Base-by-base conservation (phyloP, 2,113 vertebrate genomes). In the Hydropotes inermis region DNA sequence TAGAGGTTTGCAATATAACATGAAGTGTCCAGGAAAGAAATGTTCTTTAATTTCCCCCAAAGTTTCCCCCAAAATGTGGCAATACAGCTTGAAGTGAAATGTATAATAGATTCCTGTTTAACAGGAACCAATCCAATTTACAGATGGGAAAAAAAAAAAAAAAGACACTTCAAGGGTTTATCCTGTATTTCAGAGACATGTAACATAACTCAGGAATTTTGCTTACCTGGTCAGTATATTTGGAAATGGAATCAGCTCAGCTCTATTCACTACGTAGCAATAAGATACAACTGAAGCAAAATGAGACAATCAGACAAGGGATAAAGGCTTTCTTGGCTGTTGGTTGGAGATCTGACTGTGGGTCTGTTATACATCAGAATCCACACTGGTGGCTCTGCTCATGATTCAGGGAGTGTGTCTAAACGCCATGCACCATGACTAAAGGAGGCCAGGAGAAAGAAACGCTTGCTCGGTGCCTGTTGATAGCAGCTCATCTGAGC, bases 391-490 rank as follows among this genome's bases (percentile, higher is more conserved):
- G 14, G 33, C 50, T 85, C 84, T 70, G 30, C 25, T 64, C 14
- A 0, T 0, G 2, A 94, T 13, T 27, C 25, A 4, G 8, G 16
- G 2, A 7, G 4, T 36, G 5, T 90, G 47, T 82, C 30, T 50
- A 84, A 87, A 85, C 64, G 54, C 15, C n/a, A 39, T 15, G 19
- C 33, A 50, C 21, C 67, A 43, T 27, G 30, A 88, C 30, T 30
- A 95, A 91, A 86, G 19, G 15, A 91, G 95, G 61, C 52, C 30
- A 50, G 45, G 47, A 43, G 30, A 87, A 91, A 82, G 36, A 85
- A 91, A 88, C 30, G 11, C 16, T 88, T 89, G 21, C 21, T 74
- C 16, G 7, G 28, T 36, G 11, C 50, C 58, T 45, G 39, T 2
- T 78, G 85, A 84, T 5, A 85, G 55, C 21, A 58, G 45, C 39